phyloP scores from a whole-genome alignment of 2,797 vertebrate species.

The Aotus griseimembra region DNA sequence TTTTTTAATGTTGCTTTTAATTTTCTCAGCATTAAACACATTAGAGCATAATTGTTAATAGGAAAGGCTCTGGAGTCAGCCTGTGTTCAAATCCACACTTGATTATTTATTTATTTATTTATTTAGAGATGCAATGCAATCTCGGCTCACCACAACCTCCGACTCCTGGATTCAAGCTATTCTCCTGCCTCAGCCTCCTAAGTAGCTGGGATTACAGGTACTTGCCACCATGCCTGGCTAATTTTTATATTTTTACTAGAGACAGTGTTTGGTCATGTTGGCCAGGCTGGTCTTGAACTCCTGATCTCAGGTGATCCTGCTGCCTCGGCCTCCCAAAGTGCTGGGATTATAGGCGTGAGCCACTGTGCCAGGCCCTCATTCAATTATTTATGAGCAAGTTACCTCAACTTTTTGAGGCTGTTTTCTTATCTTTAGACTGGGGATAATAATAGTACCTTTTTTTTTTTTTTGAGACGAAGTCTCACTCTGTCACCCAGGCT shows the following conservation, averaged over 20 bases:
- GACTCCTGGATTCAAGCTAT: background rate
- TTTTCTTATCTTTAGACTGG: background rate
- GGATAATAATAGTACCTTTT: background rate
- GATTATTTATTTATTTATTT: background rate
- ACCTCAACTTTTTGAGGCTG: background rate
- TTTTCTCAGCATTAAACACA: background rate
- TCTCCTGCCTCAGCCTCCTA: background rate
- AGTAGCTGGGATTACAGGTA: background rate
- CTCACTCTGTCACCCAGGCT: background rate
- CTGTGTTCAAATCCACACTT: background rate
- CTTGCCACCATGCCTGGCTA: background rate
- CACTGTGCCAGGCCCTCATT: background rate
- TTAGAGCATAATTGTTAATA: background rate
- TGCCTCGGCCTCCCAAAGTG: background rate
- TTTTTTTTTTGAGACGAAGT: too few relatives aligned
- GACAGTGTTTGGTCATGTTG: background rate
- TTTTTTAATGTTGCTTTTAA: background rate
- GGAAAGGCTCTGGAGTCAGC: background rate
- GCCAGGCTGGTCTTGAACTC: background rate
- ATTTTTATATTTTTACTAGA: background rate
- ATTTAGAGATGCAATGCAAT: background rate
- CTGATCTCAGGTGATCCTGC: background rate
- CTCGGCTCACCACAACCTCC: background rate
- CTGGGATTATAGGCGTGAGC: background rate
- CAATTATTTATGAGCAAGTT: background rate